Conservation (phyloP, 1,140 invertebrate species). For the Solen grandis region DNA sequence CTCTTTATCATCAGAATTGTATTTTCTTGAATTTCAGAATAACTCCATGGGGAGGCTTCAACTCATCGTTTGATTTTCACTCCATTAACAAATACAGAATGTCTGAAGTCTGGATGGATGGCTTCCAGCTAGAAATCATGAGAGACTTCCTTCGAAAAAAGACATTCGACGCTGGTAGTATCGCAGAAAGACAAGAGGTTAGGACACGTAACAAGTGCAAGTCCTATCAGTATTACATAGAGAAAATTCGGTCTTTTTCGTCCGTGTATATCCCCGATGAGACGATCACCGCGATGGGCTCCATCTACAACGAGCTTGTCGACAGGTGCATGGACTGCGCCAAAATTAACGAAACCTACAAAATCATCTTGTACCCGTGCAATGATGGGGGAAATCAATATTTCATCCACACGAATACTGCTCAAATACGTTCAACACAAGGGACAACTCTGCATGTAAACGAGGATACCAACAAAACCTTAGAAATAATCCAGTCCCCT, state of each 20-base stretch:
- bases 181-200: conserved; percentile 3
- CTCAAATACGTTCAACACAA: conserved; percentile 10
- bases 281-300: background rate
- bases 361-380: conserved; percentile 30
- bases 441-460: conserved; percentile 1
- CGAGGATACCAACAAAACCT: background rate
- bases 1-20: too few species aligned
- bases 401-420: conserved; percentile 6
- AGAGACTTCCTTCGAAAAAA: conserved; percentile 23
- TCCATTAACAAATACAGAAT: conserved; percentile 34
- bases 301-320: background rate
- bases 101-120: conserved; percentile 43
- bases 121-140: conserved; percentile 12
- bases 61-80: conserved; percentile 11
- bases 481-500: background rate
- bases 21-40: too few species aligned
- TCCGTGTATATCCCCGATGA: conserved; percentile 16
- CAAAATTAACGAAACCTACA: conserved; percentile 5
- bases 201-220: conserved; percentile 28
- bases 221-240: conserved; percentile 45
- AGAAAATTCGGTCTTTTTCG: conserved; percentile 24
- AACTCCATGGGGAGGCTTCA: conserved; percentile 32
- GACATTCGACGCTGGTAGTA: conserved; percentile 12
- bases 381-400: conserved; percentile 35
- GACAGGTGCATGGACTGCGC: conserved; percentile 27